phyloP scores from a whole-genome alignment of 2,888 invertebrate genomes.

The Parascotia fuliginaria region DNA sequence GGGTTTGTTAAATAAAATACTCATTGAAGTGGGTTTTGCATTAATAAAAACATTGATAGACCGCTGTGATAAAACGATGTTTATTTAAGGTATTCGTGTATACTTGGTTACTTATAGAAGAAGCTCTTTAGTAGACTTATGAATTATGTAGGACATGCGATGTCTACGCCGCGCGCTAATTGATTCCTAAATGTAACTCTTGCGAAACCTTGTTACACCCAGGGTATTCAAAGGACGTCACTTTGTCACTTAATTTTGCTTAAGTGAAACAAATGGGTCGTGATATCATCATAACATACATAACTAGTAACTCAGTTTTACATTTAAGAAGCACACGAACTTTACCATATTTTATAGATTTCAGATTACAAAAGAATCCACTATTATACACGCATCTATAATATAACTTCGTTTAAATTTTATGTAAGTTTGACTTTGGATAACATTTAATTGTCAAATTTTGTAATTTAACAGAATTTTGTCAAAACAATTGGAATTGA shows the following conservation, averaged over 20 bases:
- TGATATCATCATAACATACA: no score
- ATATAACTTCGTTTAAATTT: no score
- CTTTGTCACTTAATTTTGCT: constrained; percentile 8
- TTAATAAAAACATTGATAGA: constrained; percentile 3
- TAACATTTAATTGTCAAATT: no score
- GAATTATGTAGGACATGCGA: constrained; percentile 63
- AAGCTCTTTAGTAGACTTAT: constrained; percentile 53
- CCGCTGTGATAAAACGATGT: neutral
- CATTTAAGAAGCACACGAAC: no score
- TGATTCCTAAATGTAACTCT: constrained; percentile 64
- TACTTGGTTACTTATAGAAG: constrained; percentile 31
- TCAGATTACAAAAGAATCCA: no score
- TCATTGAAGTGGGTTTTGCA: constrained; percentile 8
- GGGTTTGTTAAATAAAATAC: constrained; percentile 21
- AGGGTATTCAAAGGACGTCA: constrained; percentile 21
- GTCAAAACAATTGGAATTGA: no score
- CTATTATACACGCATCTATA: no score
- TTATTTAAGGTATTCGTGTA: neutral
- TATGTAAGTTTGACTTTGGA: no score
- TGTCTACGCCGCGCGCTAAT: constrained; percentile 54
- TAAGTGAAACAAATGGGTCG: neutral
- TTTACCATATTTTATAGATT: no score
- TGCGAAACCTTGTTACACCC: constrained; percentile 38
- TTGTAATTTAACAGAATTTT: no score
- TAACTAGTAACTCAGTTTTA: no score